Evolutionary conservation across 2,888 invertebrate genomes (phyloP), one percentile per base, ranked within the genome.

Genomic region (Catocala sponsa): DNA sequence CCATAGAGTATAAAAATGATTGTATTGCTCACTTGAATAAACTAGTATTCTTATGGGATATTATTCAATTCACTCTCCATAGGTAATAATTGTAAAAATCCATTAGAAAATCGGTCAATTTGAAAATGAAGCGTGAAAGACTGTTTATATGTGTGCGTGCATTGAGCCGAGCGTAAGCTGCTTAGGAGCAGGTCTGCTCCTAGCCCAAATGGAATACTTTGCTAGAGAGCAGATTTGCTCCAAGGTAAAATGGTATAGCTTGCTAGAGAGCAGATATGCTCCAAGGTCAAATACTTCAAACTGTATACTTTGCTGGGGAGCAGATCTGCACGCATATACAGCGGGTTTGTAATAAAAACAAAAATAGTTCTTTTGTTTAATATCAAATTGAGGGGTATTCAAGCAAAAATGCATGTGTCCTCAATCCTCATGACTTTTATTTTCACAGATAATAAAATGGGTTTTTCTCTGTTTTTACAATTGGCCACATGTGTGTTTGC

Each of bases 1-100:
- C 50, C 50, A 50, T 12, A 50, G 50, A 50, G 35, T 50, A 50
- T 50, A 50, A 50, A 50, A 50, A 50, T 50, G 35, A 50, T 9
- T 50, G 35, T 50, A 50, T 50, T 50, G 35, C 13, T 38, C 35
- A 50, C 35, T 11, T 50, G 50, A 38, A 50, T 35, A 50, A 50
- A 50, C 50, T 38, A 50, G 38, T 50, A 50, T 50, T 50, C 50
- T 50, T 50, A 50, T 5, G 38, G 50, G 35, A 38, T 50, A 50
- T 38, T 13, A 35, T 50, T 50, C 33, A 50, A 13, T 50, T 50
- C 50, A 35, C 38, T 50, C 38, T 50, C 13, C n/a, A 38, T 50
- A 50, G 50, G 12, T 33, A 50, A 50, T 50, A 38, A 50, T 50
- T 50, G 50, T 13, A 50, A 50, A 50, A 50, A 50, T 50, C 9